A percentile compares a stretch with the other conserved stretches of the same genome.
phyloP scores from a whole-genome alignment of 2,888 invertebrate species.

The Stenotaenia linearis region DNA sequence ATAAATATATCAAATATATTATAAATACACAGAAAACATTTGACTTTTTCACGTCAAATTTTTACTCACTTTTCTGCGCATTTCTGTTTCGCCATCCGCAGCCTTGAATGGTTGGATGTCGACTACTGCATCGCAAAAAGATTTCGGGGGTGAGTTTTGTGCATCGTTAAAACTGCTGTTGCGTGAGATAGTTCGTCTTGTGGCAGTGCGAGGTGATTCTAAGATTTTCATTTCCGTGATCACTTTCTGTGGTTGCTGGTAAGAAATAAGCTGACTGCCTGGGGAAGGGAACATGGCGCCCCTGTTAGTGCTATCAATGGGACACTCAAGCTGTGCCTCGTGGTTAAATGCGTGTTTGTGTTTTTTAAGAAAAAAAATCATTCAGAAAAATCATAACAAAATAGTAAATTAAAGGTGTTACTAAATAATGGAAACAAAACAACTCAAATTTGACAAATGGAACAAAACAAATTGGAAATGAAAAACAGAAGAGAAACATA shows the following conservation, averaged over 20 bases:
- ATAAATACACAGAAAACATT: too few relatives aligned
- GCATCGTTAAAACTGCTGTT: neutral
- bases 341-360: neutral
- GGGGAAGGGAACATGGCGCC: neutral
- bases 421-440: neutral
- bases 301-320: conserved; percentile 1
- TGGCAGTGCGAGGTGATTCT: conserved; percentile 29
- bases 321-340: neutral
- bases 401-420: neutral
- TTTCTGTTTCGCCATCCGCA: too few relatives aligned
- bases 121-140: neutral
- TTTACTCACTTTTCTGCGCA: neutral
- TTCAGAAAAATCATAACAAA: neutral
- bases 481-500: neutral
- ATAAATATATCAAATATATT: too few relatives aligned
- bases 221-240: conserved; percentile 29
- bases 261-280: conserved; percentile 17
- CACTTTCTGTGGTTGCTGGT: conserved; percentile 30
- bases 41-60: neutral
- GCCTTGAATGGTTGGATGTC: too few relatives aligned
- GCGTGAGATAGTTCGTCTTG: neutral
- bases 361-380: neutral
- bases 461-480: neutral
- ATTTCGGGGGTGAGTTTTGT: neutral
- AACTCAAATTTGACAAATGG: neutral